phyloP scores from a whole-genome alignment of 2,888 invertebrate genomes.

The Ephialtes manifestator region DNA sequence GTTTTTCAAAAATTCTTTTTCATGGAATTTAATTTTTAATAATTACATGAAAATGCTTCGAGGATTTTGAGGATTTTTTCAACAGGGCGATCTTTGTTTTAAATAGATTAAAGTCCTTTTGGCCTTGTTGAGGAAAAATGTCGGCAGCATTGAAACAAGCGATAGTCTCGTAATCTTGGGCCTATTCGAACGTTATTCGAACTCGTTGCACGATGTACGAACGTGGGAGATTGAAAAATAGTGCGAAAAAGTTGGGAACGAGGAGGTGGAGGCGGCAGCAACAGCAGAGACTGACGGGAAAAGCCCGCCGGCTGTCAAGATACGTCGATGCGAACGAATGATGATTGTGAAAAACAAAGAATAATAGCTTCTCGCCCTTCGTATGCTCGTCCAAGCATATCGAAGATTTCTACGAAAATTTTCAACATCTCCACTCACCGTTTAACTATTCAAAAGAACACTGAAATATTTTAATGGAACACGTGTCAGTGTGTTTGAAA shows the following conservation, averaged over 20 bases:
- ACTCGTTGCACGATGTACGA: conserved; percentile 39
- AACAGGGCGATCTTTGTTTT: not conserved
- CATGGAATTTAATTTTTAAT: not conserved
- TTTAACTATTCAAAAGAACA: not conserved
- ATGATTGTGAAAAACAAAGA: conserved; percentile 39
- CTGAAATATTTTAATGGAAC: not conserved
- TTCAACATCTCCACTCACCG: not conserved
- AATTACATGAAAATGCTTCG: not conserved
- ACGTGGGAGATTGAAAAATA: conserved; percentile 43
- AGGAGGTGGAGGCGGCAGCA: not conserved
- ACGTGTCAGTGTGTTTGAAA: not conserved
- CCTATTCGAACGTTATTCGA: conserved; percentile 32
- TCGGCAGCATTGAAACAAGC: not conserved
- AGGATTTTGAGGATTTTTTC: not conserved
- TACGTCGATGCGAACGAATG: conserved; percentile 38
- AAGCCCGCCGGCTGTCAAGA: conserved; percentile 31
- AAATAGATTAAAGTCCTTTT: not conserved
- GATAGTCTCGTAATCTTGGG: conserved; percentile 3
- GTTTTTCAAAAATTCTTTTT: too few species aligned
- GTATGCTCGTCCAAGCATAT: not conserved
- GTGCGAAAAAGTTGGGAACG: conserved; percentile 18
- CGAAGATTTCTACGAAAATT: conserved; percentile 1
- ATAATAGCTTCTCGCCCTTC: not conserved
- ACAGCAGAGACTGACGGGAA: conserved; percentile 10
- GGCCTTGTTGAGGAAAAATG: conserved; percentile 16